phyloP scores from a whole-genome alignment of 1,140 invertebrate genomes.

The Linepithema humile region DNA sequence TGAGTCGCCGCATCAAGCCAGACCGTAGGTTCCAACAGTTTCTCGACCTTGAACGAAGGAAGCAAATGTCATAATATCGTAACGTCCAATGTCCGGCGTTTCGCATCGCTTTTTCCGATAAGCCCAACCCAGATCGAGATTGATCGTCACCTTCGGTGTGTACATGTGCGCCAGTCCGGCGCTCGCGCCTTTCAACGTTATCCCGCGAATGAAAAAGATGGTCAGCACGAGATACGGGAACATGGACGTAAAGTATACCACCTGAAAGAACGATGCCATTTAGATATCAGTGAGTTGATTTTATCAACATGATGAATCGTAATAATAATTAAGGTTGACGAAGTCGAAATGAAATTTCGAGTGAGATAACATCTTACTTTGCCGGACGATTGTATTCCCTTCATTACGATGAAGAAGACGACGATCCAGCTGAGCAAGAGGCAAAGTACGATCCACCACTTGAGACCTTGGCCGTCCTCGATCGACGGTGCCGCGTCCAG shows the following conservation, averaged over 20 bases:
- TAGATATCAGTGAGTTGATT: not conserved
- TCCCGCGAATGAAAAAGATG: conserved; percentile 96
- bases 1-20: conserved; percentile 98
- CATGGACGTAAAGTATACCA: conserved; percentile 97
- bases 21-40: conserved; percentile 91
- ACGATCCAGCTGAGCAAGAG: conserved; percentile 96
- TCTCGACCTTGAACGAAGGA: conserved; percentile 87
- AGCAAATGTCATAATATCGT: conserved; percentile 19
- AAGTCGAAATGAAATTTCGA: not conserved
- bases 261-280: conserved; percentile 84
- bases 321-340: not conserved
- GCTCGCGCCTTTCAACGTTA: conserved; percentile 94
- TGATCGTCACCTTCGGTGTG: conserved; percentile 91
- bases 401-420: conserved; percentile 99
- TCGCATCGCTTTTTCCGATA: not conserved
- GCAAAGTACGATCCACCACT: conserved; percentile 98
- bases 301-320: not conserved
- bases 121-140: not conserved
- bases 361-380: conserved; percentile 87
- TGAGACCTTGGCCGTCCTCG: conserved; percentile 92
- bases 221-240: conserved; percentile 98
- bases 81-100: conserved; percentile 62
- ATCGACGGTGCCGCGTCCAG: conserved; percentile 93
- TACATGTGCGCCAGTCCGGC: conserved; percentile 96
- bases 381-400: conserved; percentile 98